Evolutionary conservation across 2,888 invertebrate species (phyloP).

Genomic region (Dasypolia templi): DNA sequence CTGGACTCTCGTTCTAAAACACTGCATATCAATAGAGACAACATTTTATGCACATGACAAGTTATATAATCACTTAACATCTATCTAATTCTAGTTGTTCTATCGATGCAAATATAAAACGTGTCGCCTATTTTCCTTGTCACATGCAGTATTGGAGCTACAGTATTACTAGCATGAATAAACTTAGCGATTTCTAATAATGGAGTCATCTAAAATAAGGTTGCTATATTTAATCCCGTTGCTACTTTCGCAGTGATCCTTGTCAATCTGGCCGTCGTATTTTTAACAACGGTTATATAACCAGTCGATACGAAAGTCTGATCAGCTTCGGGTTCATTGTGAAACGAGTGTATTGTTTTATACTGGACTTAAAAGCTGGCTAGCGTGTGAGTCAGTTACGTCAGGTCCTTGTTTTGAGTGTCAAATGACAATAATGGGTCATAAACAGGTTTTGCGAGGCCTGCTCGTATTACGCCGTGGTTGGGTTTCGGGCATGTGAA

Average conservation of each 20-base stretch:
- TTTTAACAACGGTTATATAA: constrained; percentile 69
- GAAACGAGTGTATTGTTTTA: constrained; percentile 70
- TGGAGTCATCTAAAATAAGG: constrained; percentile 50
- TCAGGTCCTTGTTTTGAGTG: constrained; percentile 75
- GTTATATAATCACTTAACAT: constrained; percentile 48
- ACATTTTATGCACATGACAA: constrained; percentile 50
- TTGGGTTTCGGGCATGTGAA: constrained; percentile 44
- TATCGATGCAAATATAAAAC: constrained; percentile 43
- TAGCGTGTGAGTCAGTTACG: constrained; percentile 64
- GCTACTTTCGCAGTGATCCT: constrained; percentile 59
- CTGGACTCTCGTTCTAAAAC: constrained; percentile 36
- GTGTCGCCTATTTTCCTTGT: constrained; percentile 44
- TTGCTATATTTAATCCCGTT: constrained; percentile 51
- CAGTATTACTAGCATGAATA: constrained; percentile 25
- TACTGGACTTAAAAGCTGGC: constrained; percentile 56
- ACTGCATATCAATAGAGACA: constrained; percentile 50
- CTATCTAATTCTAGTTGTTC: constrained; percentile 36
- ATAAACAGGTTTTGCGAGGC: constrained; percentile 73
- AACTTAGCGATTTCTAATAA: constrained; percentile 48
- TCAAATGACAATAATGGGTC: constrained; percentile 73
- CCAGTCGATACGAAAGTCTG: constrained; percentile 68
- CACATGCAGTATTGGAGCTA: constrained; percentile 20
- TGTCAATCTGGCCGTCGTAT: constrained; percentile 57
- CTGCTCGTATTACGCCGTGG: constrained; percentile 56
- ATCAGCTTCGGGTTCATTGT: constrained; percentile 64